Base-by-base conservation (phyloP, 2,888 invertebrate species). In the Agrochola litura region DNA sequence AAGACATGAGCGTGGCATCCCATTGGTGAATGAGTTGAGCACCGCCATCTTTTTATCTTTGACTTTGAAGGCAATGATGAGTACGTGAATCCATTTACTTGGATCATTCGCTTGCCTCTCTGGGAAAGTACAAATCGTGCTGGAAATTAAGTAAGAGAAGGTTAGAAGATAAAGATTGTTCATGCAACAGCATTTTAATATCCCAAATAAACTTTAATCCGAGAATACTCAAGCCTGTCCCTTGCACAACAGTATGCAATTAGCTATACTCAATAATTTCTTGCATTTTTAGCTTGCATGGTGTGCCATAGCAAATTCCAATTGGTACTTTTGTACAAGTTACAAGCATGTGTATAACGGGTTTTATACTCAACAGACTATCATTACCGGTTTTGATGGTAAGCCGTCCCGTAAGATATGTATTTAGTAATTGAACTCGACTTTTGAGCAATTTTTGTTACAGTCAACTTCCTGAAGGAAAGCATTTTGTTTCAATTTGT, bases 11-110 rank as follows among this genome's bases (percentile, higher is more conserved):
- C 93, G 14, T 82, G 83, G 66, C 93, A 93, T 0, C 91, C 90
- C 6, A 73, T 77, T 22, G 82, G 84, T 12, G 87, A 84, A 58
- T 93, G 91, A 0, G 92, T 92, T 0, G 92, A 92, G 76, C 93
- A 92, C 0, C 86, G 74, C 92, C 92, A 92, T 49, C 89, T 81
- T 6, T 64, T 86, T 30, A 76, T 89, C 9, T 9, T 60, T 19
- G 66, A 69, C 69, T 68, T 86, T 3, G 82, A 79, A 14, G 76
- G 77, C 12, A 68, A 25, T 30, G 75, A 78, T 19, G 87, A 90
- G 79, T 91, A 93, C 0, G 89, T 92, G 77, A 90, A 93, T 1
- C 92, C 90, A 16, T 89, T 86, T 5, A 91, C 65, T n/a, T 83
- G 85, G 2, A 93, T 84, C 73, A 94, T 68, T 16, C 85, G 86